Evolutionary conservation across 23 tunicate genomes (phyloP), one percentile per base, ranked within the genome.

Genomic region (Corella eumyota): DNA sequence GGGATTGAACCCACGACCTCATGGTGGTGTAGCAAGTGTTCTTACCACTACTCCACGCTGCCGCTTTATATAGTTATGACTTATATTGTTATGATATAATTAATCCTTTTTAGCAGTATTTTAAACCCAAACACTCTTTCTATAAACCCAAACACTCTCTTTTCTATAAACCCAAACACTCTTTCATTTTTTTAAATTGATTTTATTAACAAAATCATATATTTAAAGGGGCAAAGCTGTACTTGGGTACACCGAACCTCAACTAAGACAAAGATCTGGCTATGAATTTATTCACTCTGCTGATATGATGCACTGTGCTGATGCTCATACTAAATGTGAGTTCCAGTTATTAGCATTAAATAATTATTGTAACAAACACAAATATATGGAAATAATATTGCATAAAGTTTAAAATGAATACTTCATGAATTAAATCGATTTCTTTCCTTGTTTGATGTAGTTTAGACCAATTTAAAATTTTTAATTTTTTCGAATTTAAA

Each of bases 261-360:
- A 76, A 36, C 68, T 88, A 32, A 60, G 88, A 4, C 90, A 79
- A 31, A 68, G 85, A 62, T 88, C 96, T 2, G 96, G 96, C 28
- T 88, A 88, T 56, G 90, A 88, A 61, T 88, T 88, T 60, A 73
- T 88, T 60, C 96, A 88, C 37, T 88, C 96, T 24, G 96, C 96
- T 13, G 96, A 88, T 37, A 88, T 88, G 96, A 88, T 88, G 96
- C 96, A 88, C 36, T 88, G 96, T 67, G 96, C 96, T 7, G 88
- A 88, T 51, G 87, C 96, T 29, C 96, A 88, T 45, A 88, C 96
- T 36, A 88, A 88, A 67, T 62, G 96, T 88, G 68, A 77, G 85
- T 58, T 11, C 25, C 22, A 28, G 9, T 11, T 6, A 54, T 15
- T 54, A 17, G 11, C 19, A 54, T 19, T 9, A 54, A 54, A 9